phyloP scores from a whole-genome alignment of 2,797 vertebrate genomes.

The Takifugu ocellatus region DNA sequence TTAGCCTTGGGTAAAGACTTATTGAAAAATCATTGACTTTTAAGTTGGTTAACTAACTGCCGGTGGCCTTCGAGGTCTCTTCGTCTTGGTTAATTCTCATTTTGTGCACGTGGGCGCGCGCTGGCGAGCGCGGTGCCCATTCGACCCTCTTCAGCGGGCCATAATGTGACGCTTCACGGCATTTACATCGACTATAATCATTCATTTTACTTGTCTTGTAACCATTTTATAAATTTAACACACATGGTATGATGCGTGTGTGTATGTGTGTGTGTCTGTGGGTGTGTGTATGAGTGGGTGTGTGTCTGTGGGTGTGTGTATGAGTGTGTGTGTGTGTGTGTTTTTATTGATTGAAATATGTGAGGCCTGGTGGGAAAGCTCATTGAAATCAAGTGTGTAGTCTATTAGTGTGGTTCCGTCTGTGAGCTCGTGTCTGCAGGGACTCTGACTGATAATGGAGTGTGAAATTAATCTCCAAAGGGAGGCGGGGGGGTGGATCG shows the following conservation, averaged over 20 bases:
- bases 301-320: conserved; percentile 25
- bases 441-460: conserved; percentile 84
- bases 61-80: conserved; percentile 60
- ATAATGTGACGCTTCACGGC: conserved; percentile 61
- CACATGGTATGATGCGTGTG: conserved; percentile 39
- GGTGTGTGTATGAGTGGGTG: conserved; percentile 34
- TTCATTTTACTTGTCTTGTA: conserved; percentile 59
- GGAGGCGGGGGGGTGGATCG: conserved; percentile 37
- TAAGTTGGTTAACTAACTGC: conserved; percentile 72
- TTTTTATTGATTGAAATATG: conserved; percentile 71
- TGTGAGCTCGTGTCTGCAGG: conserved; percentile 79
- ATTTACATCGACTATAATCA: conserved; percentile 68
- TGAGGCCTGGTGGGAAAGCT: conserved; percentile 69
- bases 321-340: conserved; percentile 39
- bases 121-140: conserved; percentile 4
- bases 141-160: conserved; percentile 40
- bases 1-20: conserved; percentile 66
- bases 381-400: conserved; percentile 69
- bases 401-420: conserved; percentile 76
- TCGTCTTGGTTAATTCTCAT: conserved; percentile 42
- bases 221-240: conserved; percentile 63
- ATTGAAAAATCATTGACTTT: conserved; percentile 77
- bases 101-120: conserved; percentile 12
- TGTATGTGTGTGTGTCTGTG: conserved; percentile 31
- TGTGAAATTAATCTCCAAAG: conserved; percentile 86